Evolutionary conservation across 2,888 invertebrate species (phyloP).

Genomic region (Nephrotoma appendiculata): DNA sequence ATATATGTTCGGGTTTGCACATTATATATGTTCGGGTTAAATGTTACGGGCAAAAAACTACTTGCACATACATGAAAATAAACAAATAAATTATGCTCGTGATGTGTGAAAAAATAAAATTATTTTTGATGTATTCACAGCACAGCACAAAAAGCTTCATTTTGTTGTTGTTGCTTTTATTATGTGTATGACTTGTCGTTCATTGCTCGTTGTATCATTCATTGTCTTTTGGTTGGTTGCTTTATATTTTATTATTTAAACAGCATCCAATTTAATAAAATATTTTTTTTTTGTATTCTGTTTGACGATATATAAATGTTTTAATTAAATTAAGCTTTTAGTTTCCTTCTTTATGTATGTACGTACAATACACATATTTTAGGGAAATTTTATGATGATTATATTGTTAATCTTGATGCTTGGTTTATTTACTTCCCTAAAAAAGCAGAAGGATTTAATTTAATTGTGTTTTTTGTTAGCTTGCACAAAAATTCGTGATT

Average conservation of each 20-base stretch:
- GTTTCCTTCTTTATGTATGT: not conserved
- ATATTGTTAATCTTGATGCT: not conserved
- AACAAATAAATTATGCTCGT: not conserved
- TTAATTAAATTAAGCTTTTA: not conserved
- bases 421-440: not conserved
- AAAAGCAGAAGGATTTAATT: not conserved
- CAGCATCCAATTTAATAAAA: not conserved
- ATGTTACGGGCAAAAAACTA: not conserved
- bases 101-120: not conserved
- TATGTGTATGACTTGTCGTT: not conserved
- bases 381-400: not conserved
- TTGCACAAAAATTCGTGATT: not conserved
- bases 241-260: not conserved
- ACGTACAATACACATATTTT: not conserved
- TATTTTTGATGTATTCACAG: not conserved
- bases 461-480: not conserved
- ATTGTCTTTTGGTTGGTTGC: not conserved
- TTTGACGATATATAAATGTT: not conserved
- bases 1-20: not conserved
- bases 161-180: not conserved
- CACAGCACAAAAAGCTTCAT: not conserved
- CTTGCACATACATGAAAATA: not conserved
- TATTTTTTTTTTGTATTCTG: not conserved
- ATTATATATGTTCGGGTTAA: not conserved
- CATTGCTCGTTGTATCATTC: not conserved